A percentile compares a stretch with the other conserved stretches of the same genome.
Conservation (phyloP, 2,797 vertebrate species). For the Siniperca undulata region DNA sequence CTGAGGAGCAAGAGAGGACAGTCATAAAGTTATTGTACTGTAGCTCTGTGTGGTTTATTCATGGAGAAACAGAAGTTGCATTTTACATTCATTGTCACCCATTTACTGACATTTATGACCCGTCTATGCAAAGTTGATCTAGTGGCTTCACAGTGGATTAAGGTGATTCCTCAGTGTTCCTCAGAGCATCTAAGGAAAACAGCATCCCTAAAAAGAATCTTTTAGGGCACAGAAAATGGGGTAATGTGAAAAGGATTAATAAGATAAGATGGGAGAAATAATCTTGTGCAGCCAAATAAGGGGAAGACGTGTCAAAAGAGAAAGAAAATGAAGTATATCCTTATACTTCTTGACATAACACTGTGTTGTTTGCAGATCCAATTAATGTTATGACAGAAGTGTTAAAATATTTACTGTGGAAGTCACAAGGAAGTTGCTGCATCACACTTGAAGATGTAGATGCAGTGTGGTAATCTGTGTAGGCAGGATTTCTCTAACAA, state of each 20-base stretch:
- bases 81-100: background rate
- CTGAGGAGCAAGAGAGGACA: background rate
- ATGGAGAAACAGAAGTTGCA: background rate
- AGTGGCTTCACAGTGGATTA: background rate
- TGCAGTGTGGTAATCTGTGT: constrained; percentile 1
- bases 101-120: background rate
- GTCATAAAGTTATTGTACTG: background rate
- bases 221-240: background rate
- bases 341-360: background rate
- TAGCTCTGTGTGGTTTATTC: background rate
- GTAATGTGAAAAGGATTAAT: background rate
- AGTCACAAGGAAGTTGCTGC: background rate
- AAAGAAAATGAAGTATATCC: background rate
- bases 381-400: background rate
- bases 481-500: background rate
- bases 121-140: background rate
- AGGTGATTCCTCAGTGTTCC: background rate
- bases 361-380: background rate
- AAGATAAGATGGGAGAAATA: background rate
- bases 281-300: background rate
- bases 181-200: background rate
- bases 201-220: background rate
- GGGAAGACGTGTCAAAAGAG: background rate
- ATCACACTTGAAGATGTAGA: background rate
- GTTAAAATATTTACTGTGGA: background rate